phyloP scores from a whole-genome alignment of 2,888 invertebrate species.

The Mamestra brassicae region DNA sequence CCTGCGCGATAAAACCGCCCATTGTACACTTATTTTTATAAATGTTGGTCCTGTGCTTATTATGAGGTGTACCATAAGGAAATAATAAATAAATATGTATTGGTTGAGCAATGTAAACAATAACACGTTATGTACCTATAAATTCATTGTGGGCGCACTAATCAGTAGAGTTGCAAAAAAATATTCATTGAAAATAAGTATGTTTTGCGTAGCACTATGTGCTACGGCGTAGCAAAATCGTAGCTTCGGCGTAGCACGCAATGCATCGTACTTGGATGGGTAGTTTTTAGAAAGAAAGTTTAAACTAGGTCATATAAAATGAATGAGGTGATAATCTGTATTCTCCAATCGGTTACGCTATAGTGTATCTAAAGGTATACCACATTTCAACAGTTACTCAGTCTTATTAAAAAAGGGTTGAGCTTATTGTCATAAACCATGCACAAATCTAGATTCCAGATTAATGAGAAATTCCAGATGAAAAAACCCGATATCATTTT shows the following conservation, averaged over 20 bases:
- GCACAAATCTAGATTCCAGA: too few species aligned
- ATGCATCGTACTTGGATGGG: neutral
- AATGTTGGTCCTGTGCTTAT: too few species aligned
- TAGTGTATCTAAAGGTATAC: too few species aligned
- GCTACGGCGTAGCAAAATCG: constrained; percentile 40
- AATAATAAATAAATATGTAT: too few species aligned
- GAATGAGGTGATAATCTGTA: too few species aligned
- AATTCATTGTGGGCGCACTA: neutral
- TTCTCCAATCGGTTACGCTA: too few species aligned
- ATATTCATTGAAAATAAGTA: neutral
- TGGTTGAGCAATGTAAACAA: neutral
- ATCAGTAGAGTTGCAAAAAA: neutral
- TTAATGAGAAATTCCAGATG: neutral
- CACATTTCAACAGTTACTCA: too few species aligned
- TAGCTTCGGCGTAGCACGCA: constrained; percentile 17
- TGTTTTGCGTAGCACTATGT: neutral
- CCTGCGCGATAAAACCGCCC: too few species aligned
- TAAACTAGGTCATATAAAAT: too few species aligned
- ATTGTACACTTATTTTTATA: too few species aligned
- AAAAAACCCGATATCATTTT: neutral
- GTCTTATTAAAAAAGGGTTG: too few species aligned
- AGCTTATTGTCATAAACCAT: neutral
- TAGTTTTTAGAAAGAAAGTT: neutral
- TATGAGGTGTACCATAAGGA: too few species aligned
- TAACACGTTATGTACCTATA: neutral